These are phyloP conservation scores for Stichopus chloronotus DNA, from an alignment of 35 echinoderm and acorn worm species.

Conservation along the genomic window DNA sequence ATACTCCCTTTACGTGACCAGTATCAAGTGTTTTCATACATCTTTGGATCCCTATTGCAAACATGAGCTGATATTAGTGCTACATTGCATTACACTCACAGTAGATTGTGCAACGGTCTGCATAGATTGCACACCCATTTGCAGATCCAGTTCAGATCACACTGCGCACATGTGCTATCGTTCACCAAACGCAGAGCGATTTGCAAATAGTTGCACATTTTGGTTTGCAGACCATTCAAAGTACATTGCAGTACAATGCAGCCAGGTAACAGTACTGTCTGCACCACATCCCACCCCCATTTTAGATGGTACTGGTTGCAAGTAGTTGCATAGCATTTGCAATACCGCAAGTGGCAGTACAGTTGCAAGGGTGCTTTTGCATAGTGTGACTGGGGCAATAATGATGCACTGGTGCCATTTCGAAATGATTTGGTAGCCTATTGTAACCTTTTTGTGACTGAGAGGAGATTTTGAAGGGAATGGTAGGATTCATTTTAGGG, in stretches of 20 bases:
- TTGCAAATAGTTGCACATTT: slow-evolving; percentile 2
- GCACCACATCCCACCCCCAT: not conserved
- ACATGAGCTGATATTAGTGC: not conserved
- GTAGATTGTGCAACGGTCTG: slow-evolving; percentile 14
- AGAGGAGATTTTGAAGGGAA: no score
- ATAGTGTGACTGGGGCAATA: no score
- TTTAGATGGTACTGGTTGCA: slow-evolving; percentile 8
- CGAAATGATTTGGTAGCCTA: no score
- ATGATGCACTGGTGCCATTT: no score
- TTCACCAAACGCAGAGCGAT: not conserved
- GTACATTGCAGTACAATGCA: not conserved
- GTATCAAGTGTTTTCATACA: not conserved
- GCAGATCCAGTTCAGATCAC: not conserved
- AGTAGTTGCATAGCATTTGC: not conserved
- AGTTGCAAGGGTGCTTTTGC: no score
- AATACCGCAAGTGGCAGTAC: no score
- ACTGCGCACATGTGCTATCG: not conserved
- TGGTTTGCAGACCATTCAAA: not conserved
- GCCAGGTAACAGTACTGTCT: not conserved
- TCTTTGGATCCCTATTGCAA: not conserved
- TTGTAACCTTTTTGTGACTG: no score
- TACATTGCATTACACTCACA: not conserved
- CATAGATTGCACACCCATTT: not conserved
- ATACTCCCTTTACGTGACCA: not conserved
- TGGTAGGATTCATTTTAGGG: no score